These are phyloP conservation scores for Macropis europaea DNA, from an alignment of 2,888 invertebrate species.

Conservation along the genomic window DNA sequence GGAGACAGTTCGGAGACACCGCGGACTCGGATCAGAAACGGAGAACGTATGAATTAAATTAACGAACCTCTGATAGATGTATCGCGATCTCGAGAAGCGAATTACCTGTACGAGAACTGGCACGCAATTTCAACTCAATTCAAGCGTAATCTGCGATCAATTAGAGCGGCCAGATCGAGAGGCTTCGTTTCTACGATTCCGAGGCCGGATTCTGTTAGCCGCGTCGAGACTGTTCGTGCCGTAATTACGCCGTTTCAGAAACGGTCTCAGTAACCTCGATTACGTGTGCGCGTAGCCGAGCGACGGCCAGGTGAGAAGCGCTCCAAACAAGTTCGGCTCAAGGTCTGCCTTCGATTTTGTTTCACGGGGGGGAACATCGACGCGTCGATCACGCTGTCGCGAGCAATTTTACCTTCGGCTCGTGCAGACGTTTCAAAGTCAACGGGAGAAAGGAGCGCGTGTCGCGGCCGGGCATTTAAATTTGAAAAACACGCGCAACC, in stretches of 20 bases:
- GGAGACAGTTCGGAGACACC: too few species aligned
- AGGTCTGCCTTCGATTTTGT: neutral
- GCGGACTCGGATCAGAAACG: too few species aligned
- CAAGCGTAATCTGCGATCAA: constrained; percentile 5
- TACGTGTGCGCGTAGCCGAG: constrained; percentile 6
- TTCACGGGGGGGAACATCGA: neutral
- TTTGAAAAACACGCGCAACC: too few species aligned
- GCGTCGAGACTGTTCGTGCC: neutral
- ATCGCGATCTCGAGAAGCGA: neutral
- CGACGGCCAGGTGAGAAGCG: constrained; percentile 29
- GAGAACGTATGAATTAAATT: too few species aligned
- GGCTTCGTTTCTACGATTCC: constrained; percentile 1
- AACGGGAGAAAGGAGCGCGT: too few species aligned
- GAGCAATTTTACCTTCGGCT: neutral
- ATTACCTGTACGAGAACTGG: constrained; percentile 2
- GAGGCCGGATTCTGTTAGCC: neutral
- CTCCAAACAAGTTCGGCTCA: constrained; percentile 11
- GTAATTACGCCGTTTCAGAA: constrained; percentile 15
- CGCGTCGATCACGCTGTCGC: neutral
- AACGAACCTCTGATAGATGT: too few species aligned
- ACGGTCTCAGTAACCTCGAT: constrained; percentile 17
- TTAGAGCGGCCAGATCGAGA: constrained; percentile 4
- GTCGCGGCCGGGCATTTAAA: too few species aligned
- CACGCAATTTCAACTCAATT: constrained; percentile 5
- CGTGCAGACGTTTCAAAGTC: neutral